Percentiles rank a stretch among this genome's conserved stretches.
Conservation (phyloP, 2,113 vertebrate species). For the Urocolius indicus region DNA sequence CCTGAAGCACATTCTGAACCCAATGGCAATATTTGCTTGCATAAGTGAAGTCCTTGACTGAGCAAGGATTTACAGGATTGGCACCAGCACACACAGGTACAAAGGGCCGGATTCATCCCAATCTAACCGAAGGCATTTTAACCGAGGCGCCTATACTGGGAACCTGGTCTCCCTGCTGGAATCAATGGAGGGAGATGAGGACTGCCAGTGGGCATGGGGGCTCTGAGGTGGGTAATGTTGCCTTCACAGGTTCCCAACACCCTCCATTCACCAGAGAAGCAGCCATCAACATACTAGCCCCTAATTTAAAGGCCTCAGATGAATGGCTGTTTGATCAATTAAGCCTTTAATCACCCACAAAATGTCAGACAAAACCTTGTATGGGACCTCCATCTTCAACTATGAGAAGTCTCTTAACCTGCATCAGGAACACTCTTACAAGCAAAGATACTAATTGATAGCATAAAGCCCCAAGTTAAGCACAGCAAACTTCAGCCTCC, state of each 20-base stretch:
- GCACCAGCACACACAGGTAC: slow-evolving; percentile 5
- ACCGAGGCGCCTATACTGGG: slow-evolving; percentile 17
- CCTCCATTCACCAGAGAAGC: neutral
- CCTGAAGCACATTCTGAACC: neutral
- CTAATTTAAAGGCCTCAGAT: neutral
- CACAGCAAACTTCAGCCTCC: accelerated
- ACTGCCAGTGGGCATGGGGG: neutral
- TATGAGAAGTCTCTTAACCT: neutral
- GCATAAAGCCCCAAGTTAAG: neutral
- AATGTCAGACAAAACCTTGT: neutral
- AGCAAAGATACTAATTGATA: neutral
- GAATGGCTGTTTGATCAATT: neutral
- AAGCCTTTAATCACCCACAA: neutral
- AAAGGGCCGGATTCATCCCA: slow-evolving; percentile 61
- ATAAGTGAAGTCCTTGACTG: slow-evolving; percentile 31
- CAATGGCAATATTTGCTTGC: slow-evolving; percentile 54
- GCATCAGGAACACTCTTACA: neutral
- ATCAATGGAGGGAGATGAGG: neutral
- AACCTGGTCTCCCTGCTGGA: slow-evolving; percentile 9
- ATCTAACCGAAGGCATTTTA: neutral
- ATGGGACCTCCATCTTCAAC: neutral
- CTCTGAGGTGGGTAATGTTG: neutral
- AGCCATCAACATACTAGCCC: neutral
- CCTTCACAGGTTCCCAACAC: neutral
- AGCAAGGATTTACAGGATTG: slow-evolving; percentile 38